Conservation (phyloP, 2,113 vertebrate species). For the Gadus macrocephalus region DNA sequence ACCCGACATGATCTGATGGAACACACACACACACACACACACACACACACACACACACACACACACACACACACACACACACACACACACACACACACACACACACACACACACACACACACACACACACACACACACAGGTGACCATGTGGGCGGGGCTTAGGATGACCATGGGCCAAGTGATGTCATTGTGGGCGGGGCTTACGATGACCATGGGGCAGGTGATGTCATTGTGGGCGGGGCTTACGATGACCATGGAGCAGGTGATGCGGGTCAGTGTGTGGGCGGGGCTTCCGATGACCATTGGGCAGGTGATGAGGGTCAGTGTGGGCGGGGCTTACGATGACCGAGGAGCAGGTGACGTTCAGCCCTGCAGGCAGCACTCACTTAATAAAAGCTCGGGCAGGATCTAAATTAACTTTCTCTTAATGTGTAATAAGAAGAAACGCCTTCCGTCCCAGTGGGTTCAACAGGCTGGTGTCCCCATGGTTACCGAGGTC, state of each 20-base stretch:
- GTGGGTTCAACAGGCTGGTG: background rate
- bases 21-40: too few species aligned
- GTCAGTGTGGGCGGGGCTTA: slow-evolving; percentile 61
- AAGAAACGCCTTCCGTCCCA: too few species aligned
- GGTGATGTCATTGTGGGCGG: slow-evolving; percentile 59
- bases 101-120: too few species aligned
- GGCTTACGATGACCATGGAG: slow-evolving; percentile 84
- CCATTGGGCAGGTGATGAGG: slow-evolving; percentile 77
- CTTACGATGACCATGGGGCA: slow-evolving; percentile 87
- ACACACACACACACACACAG: too few species aligned
- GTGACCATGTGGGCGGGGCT: too few species aligned
- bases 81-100: too few species aligned
- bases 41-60: background rate
- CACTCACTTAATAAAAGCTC: too few species aligned
- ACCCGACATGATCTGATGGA: slow-evolving; percentile 77
- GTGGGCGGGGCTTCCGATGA: slow-evolving; percentile 77
- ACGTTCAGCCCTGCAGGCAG: slow-evolving; percentile 47
- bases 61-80: too few species aligned
- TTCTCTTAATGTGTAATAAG: too few species aligned
- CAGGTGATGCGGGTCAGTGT: slow-evolving; percentile 65
- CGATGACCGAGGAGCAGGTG: slow-evolving; percentile 81
- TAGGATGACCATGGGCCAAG: too few species aligned
- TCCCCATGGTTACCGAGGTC: slow-evolving; percentile 2
- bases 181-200: background rate
- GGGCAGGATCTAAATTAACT: too few species aligned